phyloP scores from a whole-genome alignment of 2,797 vertebrate species.

The Sebastolobus altivelis region DNA sequence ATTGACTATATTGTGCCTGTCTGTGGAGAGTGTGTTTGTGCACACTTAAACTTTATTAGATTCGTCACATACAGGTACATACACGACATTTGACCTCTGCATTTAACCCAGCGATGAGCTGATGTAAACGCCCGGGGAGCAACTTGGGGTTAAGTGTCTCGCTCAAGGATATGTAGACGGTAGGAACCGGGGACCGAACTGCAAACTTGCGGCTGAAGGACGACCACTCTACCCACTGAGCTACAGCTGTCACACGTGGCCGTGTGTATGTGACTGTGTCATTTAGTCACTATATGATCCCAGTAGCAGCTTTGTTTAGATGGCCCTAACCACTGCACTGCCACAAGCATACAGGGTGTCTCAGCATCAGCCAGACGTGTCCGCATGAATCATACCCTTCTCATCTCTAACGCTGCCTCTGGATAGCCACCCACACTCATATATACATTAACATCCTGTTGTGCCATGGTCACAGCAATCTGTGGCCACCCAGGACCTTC shows the following conservation, averaged over 20 bases:
- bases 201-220: no score
- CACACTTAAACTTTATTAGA: no score
- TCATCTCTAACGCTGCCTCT: slow-evolving; percentile 11
- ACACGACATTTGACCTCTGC: no score
- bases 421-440: slow-evolving; percentile 10
- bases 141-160: no score
- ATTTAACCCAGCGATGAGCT: no score
- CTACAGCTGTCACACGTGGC: no score
- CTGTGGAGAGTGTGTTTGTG: neutral
- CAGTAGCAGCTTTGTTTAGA: slow-evolving; percentile 36
- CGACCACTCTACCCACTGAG: no score
- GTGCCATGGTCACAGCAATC: slow-evolving; percentile 6
- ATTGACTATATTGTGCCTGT: neutral
- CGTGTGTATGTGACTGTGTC: neutral
- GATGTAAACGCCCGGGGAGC: no score
- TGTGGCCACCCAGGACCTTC: neutral
- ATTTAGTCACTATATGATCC: neutral
- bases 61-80: rapidly evolving
- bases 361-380: slow-evolving; percentile 17
- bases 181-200: no score
- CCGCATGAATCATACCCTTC: slow-evolving; percentile 32
- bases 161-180: no score
- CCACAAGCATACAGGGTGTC: slow-evolving; percentile 11
- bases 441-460: slow-evolving; percentile 13
- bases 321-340: slow-evolving; percentile 7